Percentiles rank a stretch among this genome's conserved stretches.
Conservation (phyloP, 2,113 vertebrate genomes). For the Ochotona princeps region DNA sequence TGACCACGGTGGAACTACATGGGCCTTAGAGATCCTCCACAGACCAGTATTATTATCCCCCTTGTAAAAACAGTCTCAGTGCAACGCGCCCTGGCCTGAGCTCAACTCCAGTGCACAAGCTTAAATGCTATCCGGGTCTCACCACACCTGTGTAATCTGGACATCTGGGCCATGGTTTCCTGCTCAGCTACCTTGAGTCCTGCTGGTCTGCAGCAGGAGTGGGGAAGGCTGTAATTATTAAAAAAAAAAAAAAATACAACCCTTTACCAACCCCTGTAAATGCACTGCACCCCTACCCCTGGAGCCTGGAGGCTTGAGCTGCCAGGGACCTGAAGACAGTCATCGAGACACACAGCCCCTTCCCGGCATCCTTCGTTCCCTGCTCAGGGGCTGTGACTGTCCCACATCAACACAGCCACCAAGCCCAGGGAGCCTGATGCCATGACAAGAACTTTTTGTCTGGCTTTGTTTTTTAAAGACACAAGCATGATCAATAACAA, state of each 20-base stretch:
- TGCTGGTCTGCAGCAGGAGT: neutral
- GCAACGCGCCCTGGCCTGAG: neutral
- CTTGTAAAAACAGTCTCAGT: constrained; percentile 56
- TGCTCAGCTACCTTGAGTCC: neutral
- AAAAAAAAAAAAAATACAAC: too few species aligned
- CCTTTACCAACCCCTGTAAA: neutral
- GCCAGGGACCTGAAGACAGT: constrained; percentile 25
- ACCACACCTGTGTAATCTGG: neutral
- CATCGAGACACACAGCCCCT: neutral
- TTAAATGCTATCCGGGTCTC: constrained; percentile 54
- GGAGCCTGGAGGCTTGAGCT: neutral
- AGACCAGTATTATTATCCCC: constrained; percentile 63
- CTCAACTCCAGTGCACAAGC: neutral
- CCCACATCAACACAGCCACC: neutral
- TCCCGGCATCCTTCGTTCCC: neutral
- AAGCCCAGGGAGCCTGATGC: neutral
- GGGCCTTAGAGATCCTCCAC: constrained; percentile 3
- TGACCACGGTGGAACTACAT: neutral
- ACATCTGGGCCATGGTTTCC: constrained; percentile 8
- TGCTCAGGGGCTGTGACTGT: neutral
- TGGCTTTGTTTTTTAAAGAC: neutral
- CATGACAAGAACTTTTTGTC: neutral
- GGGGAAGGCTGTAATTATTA: too few species aligned
- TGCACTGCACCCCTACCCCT: neutral
- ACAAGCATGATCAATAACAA: neutral